Base-by-base conservation (phyloP, 1,140 invertebrate species). In the Drosophila auraria region DNA sequence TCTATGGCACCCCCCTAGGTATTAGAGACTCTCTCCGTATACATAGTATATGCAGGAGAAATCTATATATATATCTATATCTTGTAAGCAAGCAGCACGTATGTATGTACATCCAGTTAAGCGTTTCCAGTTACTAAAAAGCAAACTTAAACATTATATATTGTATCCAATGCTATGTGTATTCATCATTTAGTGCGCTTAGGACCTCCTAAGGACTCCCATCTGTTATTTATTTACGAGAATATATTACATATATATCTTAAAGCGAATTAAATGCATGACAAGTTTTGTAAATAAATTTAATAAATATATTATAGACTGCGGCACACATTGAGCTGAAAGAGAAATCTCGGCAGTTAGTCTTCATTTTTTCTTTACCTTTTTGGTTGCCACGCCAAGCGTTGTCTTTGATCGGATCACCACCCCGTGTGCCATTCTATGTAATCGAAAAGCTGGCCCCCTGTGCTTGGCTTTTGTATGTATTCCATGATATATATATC, bases 281-380 rank as follows among this genome's bases (percentile, higher is more conserved):
- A 83, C 81, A 83, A 53, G 76, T 61, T 57, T 57, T 83, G 81
- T 83, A 83, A 80, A 83, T 83, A 83, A 83, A 80, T 69, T 59
- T 64, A 61, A 83, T 65, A 61, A 72, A 79, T 70, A 79, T 66
- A 64, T 42, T 15, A 56, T 71, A 75, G 71, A 75, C 70, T 72
- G 70, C 66, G 51, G 51, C 65, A 58, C 64, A 53, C 64, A 44
- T n/a, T 47, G 40, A 60, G 57, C 56, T 66, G 64, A 66, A 36
- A 9, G 30, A 17, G 33, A 36, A 36, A 36, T 12, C 9, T 11
- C 33, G 9, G 33, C 33, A 11, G 33, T 36, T 3, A 36, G 9
- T 36, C 20, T 0, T n/a, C 2, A 14, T 9, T 30, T 53, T 11
- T 7, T 9, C n/a, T 3, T 23, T 5, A 47, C 40, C 14, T 40